Base-by-base conservation (phyloP, 2,113 vertebrate species). In the Corythaixoides concolor region DNA sequence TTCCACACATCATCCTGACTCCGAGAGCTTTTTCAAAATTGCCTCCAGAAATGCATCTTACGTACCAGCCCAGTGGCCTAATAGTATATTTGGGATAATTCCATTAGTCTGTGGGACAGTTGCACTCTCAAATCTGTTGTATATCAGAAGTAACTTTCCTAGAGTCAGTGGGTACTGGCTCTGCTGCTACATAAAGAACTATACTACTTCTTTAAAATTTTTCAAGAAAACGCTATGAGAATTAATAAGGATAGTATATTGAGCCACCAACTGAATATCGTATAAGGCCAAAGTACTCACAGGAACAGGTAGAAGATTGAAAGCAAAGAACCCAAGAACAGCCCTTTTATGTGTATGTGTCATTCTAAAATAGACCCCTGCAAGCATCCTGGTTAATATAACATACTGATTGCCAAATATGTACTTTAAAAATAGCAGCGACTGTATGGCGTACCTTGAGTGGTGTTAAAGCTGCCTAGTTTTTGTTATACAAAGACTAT, bases 381-480 rank as follows among this genome's bases (percentile, higher is more conserved):
- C 60, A 85, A 58, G 39, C 41, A 89, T 90, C 37, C 64, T 90
- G 89, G 66, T 91, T 94, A 95, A 90, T 72, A 92, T 76, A 90
- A 85, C 39, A 43, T 12, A 39, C 62, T 62, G 52, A 81, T 93
- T 93, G 84, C 93, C 86, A 95, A 96, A 94, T 84, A 90, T 60
- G 83, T 81, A 82, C 59, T 78, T 87, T 79, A 88, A 88, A 92
- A 97, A 94, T 89, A 95, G 96, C 55, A 68, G 23, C 70, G 83
- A 88, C 67, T 76, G 45, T 63, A 96, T 27, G 19, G 91, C 74
- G 88, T 96, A 95, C 81, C 56, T 93, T 79, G 74, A 89, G 84
- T 70, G 32, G 47, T 64, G 47, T 45, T 88, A 87, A 59, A 87
- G 84, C 53, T 74, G 73, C 84, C 64, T 86, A 55, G 27, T 62